Base-by-base conservation (phyloP, 2,113 vertebrate species). In the Ceyx cyanopectus region DNA sequence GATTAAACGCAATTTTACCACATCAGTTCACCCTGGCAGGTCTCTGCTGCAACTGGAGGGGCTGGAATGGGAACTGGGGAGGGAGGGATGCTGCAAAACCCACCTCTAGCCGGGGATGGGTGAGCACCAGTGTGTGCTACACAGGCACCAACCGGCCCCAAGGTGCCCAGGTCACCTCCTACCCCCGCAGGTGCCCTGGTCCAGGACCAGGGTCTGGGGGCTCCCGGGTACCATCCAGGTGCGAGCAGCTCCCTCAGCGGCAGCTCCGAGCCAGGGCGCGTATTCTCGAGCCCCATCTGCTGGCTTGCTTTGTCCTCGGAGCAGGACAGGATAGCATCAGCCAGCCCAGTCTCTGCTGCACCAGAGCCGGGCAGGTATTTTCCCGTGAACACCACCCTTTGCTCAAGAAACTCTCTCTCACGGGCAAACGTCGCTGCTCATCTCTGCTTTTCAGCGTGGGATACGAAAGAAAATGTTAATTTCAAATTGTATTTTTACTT, bases 251-350 rank as follows among this genome's bases (percentile, higher is more conserved):
- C 5, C 3, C 3, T 2, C 29, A 53, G 32, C 61, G 3, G 4
- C 1, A 10, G 54, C 65, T 37, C 93, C 81, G 9, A 3, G 30
- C 30, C 77, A 12, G 37, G 89, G 91, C 40, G 74, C 1, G 1
- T 53, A 46, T 90, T 89, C 95, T 93, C 26, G 9, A 87, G 93
- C 94, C 86, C 92, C 93, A 94, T 82, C 96, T 95, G 88, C 90
- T 90, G 92, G 86, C 37, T 37, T 37, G 37, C 37, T 37, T 37
- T 9, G 37, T 37, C 37, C 37, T 37, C 37, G 37, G 37, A 37
- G 37, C 34, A 34, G 34, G 34, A 34, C 34, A 34, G 34, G 34
- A 34, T 34, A 7, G 21, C 19, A 58, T 34, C 80, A n/a, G 41
- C 11, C 34, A 50, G 58, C 19, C 24, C 15, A 34, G 34, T 34